Evolutionary conservation across 2,113 vertebrate genomes (phyloP).

Genomic region (Echinops telfairi): DNA sequence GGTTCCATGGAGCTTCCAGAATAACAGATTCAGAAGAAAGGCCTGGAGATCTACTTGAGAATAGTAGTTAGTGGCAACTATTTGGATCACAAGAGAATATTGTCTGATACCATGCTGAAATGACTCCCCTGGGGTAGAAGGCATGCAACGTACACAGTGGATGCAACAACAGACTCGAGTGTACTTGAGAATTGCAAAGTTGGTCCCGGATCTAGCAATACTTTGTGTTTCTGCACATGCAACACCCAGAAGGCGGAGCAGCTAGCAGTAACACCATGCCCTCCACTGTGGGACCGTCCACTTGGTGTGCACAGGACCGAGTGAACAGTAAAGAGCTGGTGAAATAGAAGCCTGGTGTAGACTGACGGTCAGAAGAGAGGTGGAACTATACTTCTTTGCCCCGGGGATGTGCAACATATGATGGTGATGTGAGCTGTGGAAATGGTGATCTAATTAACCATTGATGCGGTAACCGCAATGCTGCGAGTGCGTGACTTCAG

Average conservation of each 20-base stretch:
- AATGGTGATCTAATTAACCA: background rate
- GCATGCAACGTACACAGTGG: background rate
- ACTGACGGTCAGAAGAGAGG: background rate
- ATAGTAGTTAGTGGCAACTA: background rate
- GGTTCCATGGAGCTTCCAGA: background rate
- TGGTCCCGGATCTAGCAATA: background rate
- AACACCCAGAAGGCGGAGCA: background rate
- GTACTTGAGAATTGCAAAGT: background rate
- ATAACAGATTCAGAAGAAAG: background rate
- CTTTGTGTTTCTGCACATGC: background rate
- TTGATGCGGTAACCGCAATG: background rate
- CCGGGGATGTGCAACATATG: background rate
- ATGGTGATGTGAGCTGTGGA: background rate
- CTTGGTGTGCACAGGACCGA: background rate
- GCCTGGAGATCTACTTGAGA: background rate
- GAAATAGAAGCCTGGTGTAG: background rate
- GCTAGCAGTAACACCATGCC: background rate
- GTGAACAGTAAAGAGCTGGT: background rate
- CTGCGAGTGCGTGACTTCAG: background rate
- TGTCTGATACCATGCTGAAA: background rate
- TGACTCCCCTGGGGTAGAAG: background rate
- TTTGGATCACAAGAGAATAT: background rate
- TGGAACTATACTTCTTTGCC: background rate
- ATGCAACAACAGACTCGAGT: background rate
- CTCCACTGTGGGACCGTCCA: background rate